Evolutionary conservation across 2,797 vertebrate species (phyloP), one percentile per base, ranked within the genome.

Genomic region (Petrocephalus schoutedeni): DNA sequence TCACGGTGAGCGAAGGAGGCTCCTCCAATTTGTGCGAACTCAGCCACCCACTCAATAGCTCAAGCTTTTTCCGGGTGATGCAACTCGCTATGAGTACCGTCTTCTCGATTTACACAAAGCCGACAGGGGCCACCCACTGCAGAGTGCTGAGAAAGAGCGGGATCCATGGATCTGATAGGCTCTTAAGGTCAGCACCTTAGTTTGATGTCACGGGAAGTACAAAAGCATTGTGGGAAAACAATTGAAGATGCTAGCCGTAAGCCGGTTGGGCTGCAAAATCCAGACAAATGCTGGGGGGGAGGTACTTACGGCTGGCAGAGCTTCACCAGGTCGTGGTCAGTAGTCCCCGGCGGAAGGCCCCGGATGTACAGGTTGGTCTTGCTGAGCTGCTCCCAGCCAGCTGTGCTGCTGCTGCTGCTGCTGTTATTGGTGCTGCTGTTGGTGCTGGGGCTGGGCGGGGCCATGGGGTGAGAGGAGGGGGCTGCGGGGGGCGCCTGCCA

Each of bases 301-400:
- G 14, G 87, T 92, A 99, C 98, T 99, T 95, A 99, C 98, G 98
- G 97, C 94, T 99, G 98, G 93, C 98, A 99, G 92, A 99, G 96
- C 91, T 99, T 99, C 93, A 99, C 98, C 94, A 99, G 96, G 95
- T 99, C 98, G 93, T 99, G 97, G 94, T 99, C 98, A 80, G 97
- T 99, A 95, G 98, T 99, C 90, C 96, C 95, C 51, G 98, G 98
- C 92, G 96, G 96, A 95, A 99, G 94, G 87, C 98, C 98, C 93
- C 98, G 96, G 93, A 99, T 99, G 92, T 99, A 99, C 91, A 99
- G 97, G 94, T 99, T 99, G 19, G 98, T 99, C 97, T 99, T 99
- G 95, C 98, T 99, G 93, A 99, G 97, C 91, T 98, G 98, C 93
- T 99, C 98, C 98, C 98, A 99, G 93, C 98, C 97, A 91, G 97